Conservation (phyloP, 2,113 vertebrate species). For the Perognathus longimembris region DNA sequence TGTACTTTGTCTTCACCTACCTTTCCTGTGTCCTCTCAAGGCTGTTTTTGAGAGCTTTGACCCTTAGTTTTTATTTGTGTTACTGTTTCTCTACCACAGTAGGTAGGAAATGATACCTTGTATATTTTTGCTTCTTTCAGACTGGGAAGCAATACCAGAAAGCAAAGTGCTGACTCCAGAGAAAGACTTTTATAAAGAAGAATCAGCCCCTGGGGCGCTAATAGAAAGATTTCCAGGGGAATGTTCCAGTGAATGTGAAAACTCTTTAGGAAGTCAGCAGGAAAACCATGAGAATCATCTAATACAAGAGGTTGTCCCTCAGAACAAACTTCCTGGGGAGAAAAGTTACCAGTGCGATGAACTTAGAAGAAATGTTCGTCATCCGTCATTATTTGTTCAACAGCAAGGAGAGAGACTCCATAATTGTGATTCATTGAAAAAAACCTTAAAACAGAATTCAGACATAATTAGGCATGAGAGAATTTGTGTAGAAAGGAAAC, state of each 20-base stretch:
- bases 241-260: slow-evolving; percentile 43
- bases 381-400: slow-evolving; percentile 47
- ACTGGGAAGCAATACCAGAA: slow-evolving; percentile 44
- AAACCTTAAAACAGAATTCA: slow-evolving; percentile 69
- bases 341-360: slow-evolving; percentile 51
- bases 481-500: slow-evolving; percentile 75
- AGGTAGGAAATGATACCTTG: background rate
- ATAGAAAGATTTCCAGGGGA: slow-evolving; percentile 65
- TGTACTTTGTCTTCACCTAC: background rate
- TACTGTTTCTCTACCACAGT: slow-evolving; percentile 3
- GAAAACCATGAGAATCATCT: slow-evolving; percentile 64
- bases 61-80: background rate
- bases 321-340: slow-evolving; percentile 65
- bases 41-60: background rate
- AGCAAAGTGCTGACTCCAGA: slow-evolving; percentile 40
- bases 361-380: slow-evolving; percentile 62
- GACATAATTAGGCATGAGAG: slow-evolving; percentile 64
- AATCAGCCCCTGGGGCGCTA: slow-evolving; percentile 37
- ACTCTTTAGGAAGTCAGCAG: slow-evolving; percentile 37
- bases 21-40: background rate
- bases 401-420: slow-evolving; percentile 53
- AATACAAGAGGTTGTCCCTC: slow-evolving; percentile 33
- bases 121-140: slow-evolving; percentile 65
- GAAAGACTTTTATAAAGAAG: slow-evolving; percentile 52
- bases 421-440: slow-evolving; percentile 57